Base-by-base conservation (phyloP, 2,113 vertebrate species). In the Uropsilus gracilis region DNA sequence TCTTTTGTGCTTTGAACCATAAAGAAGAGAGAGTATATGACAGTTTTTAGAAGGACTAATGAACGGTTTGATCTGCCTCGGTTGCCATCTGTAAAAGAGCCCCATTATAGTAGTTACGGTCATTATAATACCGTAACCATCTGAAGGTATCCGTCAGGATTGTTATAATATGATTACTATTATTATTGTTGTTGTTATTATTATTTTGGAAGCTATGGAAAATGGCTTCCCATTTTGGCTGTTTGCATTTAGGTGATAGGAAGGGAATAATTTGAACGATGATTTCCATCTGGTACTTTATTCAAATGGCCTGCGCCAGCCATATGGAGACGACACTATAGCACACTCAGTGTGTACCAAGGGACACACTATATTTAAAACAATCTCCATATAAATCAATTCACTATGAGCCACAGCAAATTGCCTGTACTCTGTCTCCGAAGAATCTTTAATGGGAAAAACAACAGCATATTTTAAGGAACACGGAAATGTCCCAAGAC, bases 11-110 rank as follows among this genome's bases (percentile, higher is more conserved):
- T 73, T 78, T 80, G 96, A 93, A 71, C 61, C 53, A 96, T 90
- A 75, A 64, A 89, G 69, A 96, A 94, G 69, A 83, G 63, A 97
- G 96, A 95, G 80, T 94, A 61, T 94, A 92, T 96, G 96, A 95
- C 95, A 95, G n/a, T 46, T 89, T 92, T 95, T 2, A 39, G 96
- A 97, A 97, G 91, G 89, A 63, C 50, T 96, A 95, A 76, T 78
- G 93, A 96, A 84, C 68, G 91, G 94, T 83, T 95, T 93, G 95
- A 93, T 93, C 87, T 66, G 93, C 34, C 94, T 82, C 46, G 80
- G 96, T 95, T 93, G 78, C 93, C 94, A 95, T 96, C 95, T 95
- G 91, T 88, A 68, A 93, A 81, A 76, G 61, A 86, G 84, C 32
- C 76, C 80, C 85, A 91, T 96, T 96, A 91, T 50, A 86, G 89